Base-by-base conservation (phyloP, 2,797 vertebrate genomes). In the Galaxias olidus region DNA sequence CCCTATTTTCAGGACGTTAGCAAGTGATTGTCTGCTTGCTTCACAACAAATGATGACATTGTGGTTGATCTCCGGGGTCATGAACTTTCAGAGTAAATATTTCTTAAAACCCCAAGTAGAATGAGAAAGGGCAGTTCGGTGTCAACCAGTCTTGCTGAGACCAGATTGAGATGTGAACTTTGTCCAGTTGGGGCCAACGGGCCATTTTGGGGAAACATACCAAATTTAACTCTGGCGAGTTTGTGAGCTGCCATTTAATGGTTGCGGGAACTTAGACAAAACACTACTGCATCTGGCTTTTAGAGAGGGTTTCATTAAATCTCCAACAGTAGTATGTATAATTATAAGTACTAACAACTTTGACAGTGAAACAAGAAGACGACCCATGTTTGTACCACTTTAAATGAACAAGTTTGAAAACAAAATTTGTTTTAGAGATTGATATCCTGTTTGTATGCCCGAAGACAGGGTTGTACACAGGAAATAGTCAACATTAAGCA, bases 21-120 rank as follows among this genome's bases (percentile, higher is more conserved):
- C 63, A 57, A 13, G 73, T 75, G 46, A 72, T 42, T 47, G 42
- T 81, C 83, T 79, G 70, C 65, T 40, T 1, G 73, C 59, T 66
- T 64, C 66, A 76, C 74, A 65, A 52, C 51, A 54, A 64, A 61
- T 48, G 43, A 65, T 63, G 79, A 78, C 69, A 63, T 47, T 57
- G 81, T n/a, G 53, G 82, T 79, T 74, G 67, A 85, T 82, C 78
- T 75, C 69, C 48, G 9, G 72, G 84, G 83, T 88, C 83, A n/a
- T 78, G 86, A 86, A 89, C 87, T 88, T 83, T 79, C 63, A 72
- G 43, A 71, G 83, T 82, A 86, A 90, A 89, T 82, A 90, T 88
- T 87, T 87, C 76, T 81, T 49, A 69, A 85, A 87, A 85, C 71
- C 81, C 80, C 73, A 68, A 30, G 61, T 77, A 73, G 82, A 85